A percentile compares a stretch with the other conserved stretches of the same genome.
These are phyloP conservation scores for Recurvirostra avosetta DNA, from an alignment of 2,113 vertebrate genomes.

Conservation along the genomic window DNA sequence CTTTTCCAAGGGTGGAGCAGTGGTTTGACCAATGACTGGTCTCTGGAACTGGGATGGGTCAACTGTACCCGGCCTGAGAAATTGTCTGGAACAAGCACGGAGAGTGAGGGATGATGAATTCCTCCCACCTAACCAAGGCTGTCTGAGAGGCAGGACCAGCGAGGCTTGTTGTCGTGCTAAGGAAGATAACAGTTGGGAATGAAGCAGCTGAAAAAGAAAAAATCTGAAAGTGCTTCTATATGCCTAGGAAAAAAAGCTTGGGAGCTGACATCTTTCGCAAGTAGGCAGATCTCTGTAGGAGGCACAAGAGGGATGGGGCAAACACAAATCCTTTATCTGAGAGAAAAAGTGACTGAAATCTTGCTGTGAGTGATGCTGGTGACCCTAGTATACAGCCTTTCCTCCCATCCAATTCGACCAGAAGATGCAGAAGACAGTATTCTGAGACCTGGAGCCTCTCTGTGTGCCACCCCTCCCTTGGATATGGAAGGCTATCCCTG, in stretches of 20 bases:
- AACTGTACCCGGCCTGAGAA: background rate
- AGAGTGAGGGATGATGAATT: background rate
- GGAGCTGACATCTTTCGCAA: background rate
- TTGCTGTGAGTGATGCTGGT: background rate
- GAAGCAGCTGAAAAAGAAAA: background rate
- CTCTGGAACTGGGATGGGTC: background rate
- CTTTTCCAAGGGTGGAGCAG: background rate
- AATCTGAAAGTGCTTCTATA: background rate
- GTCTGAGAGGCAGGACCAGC: background rate
- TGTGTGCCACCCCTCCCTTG: background rate
- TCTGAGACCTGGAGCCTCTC: background rate
- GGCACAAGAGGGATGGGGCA: background rate
- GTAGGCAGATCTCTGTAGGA: background rate
- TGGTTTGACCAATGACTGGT: background rate
- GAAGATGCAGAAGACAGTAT: background rate
- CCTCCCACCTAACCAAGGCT: background rate
- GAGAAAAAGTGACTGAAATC: background rate
- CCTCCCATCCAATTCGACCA: background rate
- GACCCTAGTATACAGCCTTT: background rate
- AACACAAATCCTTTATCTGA: background rate
- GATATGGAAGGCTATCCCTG: background rate
- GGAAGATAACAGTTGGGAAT: background rate
- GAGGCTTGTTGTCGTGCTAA: background rate
- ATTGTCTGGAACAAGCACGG: background rate
- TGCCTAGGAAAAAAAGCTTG: background rate